Evolutionary conservation across 2,797 vertebrate genomes (phyloP), one percentile per base, ranked within the genome.

Genomic region (Orestias chungarensis): DNA sequence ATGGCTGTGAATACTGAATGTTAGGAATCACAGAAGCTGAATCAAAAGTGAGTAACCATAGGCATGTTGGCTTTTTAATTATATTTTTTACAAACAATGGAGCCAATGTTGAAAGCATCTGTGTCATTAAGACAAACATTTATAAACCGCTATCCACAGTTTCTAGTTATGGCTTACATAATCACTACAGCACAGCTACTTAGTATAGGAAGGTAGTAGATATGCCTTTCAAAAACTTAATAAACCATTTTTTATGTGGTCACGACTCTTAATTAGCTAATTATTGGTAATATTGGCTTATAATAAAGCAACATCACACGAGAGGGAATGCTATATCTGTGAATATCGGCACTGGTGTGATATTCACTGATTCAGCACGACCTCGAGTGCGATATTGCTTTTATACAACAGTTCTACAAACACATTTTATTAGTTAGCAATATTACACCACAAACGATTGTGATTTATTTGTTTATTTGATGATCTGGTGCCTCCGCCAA

Each of bases 1-100:
- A 1, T 52, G 55, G 68, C 69, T 38, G 73, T 88, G 77, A 90
- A 90, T 85, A 89, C 75, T 77, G 73, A 87, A 90, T 75, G 62
- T 82, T 14, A 33, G 40, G 66, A 81, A 83, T 76, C 47, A 77
- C 49, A 23, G 52, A 54, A 62, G 35, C 54, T 77, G 68, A 59
- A 71, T 54, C 70, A 50, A 82, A 76, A 72, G 73, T 69, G 50
- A 74, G 64, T 72, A 64, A 64, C 73, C 64, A 33, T n/a, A 7
- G 65, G 59, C 6, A 6, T 40, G n/a, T 40, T 25, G 3, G 1
- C 27, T 27, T 40, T 62, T 35, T 61, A 61, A 35, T 38, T 61
- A 61, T 8, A 12, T 61, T 61, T 61, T 61, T 61, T 38, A 4
- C 57, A 61, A 11, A 61, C 33, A 61, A 35, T 1, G 33, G 20